Evolutionary conservation across 1,140 invertebrate genomes (phyloP), one percentile per base, ranked within the genome.

Genomic region (Sinonovacula constricta): DNA sequence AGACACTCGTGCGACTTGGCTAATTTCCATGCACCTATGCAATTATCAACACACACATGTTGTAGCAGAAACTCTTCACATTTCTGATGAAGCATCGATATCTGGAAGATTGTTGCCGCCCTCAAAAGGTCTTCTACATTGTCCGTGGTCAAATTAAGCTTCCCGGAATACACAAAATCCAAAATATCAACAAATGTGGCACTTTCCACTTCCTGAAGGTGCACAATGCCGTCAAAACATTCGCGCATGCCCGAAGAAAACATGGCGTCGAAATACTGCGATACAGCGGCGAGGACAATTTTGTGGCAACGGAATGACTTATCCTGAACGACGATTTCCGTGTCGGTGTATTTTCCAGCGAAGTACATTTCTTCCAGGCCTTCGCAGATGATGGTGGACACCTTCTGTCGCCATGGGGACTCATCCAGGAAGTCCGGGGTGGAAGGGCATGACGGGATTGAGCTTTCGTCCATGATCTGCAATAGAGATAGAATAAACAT

Each of bases 191-290:
- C 82, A 71, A 87, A 86, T 4, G 82, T 86, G 54, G 63, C 67
- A 49, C 80, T 76, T 36, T 84, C 81, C 31, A 86, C 81, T 26
- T 82, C 83, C 3, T 85, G 82, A 28, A 87, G 59, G 18, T 57
- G 82, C 2, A 87, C 80, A 12, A 82, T 71, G 0, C 83, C 82
- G 28, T 86, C 82, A 12, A 80, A 76, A 53, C 81, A 84, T 65
- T 87, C 86, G 1, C 84, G 53, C 85, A 87, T 86, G 34, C 86
- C 86, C 0, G 83, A 85, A 3, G 81, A 74, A 71, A 83, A 85
- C 69, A 81, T 85, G 53, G 81, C 83, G 70, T 85, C 81, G 49
- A 85, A 85, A 33, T 85, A 81, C n/a, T 80, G 70, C 39, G 83
- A 85, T 54, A 83, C 80, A n/a, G 83, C 62, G 18, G 83, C 75